Conservation (phyloP, 2,888 invertebrate genomes). For the Papilio elwesi region DNA sequence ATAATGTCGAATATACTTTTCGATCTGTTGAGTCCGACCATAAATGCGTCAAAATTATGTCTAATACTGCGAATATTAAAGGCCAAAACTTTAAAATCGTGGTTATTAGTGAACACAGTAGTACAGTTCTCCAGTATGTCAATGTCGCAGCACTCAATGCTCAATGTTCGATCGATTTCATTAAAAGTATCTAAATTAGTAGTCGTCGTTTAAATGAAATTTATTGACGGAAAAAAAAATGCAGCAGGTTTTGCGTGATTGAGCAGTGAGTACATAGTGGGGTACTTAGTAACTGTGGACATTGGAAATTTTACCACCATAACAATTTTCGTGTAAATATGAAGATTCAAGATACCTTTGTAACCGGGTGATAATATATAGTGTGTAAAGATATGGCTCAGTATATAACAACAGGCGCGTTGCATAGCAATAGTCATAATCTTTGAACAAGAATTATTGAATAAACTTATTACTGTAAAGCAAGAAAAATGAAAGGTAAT, state of each 20-base stretch:
- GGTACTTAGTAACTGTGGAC: too few relatives aligned
- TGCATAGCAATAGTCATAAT: too few relatives aligned
- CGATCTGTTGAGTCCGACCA: not conserved
- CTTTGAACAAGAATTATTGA: too few relatives aligned
- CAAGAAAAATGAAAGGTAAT: not conserved
- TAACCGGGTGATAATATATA: too few relatives aligned
- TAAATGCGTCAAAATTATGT: constrained; percentile 16
- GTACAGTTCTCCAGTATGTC: not conserved
- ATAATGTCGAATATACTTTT: not conserved
- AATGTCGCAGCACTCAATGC: not conserved
- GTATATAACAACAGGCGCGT: too few relatives aligned
- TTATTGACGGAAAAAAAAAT: not conserved
- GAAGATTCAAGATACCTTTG: too few relatives aligned
- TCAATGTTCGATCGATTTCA: constrained; percentile 10
- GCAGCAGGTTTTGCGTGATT: not conserved
- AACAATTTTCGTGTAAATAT: too few relatives aligned
- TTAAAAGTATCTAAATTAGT: constrained; percentile 4
- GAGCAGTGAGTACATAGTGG: not conserved
- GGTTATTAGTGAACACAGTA: not conserved
- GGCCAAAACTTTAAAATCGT: not conserved
- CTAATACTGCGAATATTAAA: constrained; percentile 20
- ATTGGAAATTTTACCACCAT: too few relatives aligned
- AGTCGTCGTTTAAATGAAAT: not conserved
- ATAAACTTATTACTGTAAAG: not conserved
- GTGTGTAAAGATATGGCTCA: too few relatives aligned